phyloP scores from a whole-genome alignment of 35 echinoderm and acorn worm genomes.

The Ophiothrix spiculata region DNA sequence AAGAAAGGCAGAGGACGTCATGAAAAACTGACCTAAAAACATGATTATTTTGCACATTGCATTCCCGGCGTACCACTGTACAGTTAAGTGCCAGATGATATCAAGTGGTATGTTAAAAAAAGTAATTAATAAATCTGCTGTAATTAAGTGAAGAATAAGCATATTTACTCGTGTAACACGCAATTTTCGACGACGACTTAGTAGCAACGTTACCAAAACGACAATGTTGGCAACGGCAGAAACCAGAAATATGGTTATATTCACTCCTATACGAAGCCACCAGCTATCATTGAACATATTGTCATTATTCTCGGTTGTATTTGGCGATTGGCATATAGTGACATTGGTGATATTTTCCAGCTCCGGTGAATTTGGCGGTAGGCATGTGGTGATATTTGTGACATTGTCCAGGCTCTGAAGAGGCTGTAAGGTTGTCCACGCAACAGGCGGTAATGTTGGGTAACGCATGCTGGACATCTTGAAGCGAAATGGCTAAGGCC shows the following conservation, averaged over 20 bases:
- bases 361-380: not conserved
- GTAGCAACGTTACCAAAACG: conserved; percentile 40
- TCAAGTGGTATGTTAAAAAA: conserved; percentile 65
- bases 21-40: conserved; percentile 44
- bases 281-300: not conserved
- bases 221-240: conserved; percentile 39
- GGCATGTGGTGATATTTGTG: not conserved
- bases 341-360: not conserved
- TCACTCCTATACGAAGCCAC: not conserved
- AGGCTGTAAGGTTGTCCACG: not conserved
- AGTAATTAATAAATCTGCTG: conserved; percentile 62
- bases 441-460: not conserved
- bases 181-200: conserved; percentile 34
- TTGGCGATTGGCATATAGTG: too few relatives aligned
- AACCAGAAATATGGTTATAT: conserved; percentile 33
- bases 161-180: conserved; percentile 73
- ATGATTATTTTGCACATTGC: conserved; percentile 60
- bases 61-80: conserved; percentile 52
- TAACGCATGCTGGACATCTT: not conserved
- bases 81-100: conserved; percentile 46
- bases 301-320: not conserved
- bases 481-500: not conserved
- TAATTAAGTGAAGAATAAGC: conserved; percentile 58
- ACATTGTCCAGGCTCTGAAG: not conserved
- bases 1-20: conserved; percentile 68